Evolutionary conservation across 2,888 invertebrate genomes (phyloP).

Genomic region (Drosophila histrio): DNA sequence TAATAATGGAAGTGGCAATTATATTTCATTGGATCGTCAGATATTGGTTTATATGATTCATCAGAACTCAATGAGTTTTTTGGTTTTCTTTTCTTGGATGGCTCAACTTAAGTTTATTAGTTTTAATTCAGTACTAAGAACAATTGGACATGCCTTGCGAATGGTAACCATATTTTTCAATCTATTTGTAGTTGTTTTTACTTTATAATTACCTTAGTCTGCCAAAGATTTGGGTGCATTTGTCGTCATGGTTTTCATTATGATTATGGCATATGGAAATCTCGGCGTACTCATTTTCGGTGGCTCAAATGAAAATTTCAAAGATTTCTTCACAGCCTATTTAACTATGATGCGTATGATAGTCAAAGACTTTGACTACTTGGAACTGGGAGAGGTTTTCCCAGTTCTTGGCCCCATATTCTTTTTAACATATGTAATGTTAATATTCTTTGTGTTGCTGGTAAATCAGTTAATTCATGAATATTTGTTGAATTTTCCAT

Average conservation of each 20-base stretch:
- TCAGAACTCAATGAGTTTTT: conserved; percentile 86
- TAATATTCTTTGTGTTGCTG: conserved; percentile 90
- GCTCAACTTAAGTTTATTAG: conserved; percentile 90
- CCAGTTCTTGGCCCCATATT: conserved; percentile 88
- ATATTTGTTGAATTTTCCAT: background rate
- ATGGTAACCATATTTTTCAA: conserved; percentile 63
- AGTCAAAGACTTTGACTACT: conserved; percentile 90
- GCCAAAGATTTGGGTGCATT: conserved; percentile 88
- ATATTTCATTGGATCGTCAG: conserved; percentile 85
- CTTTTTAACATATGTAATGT: conserved; percentile 89
- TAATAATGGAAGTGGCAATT: background rate
- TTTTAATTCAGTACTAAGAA: conserved; percentile 88
- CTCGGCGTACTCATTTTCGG: conserved; percentile 90
- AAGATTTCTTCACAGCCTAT: conserved; percentile 86
- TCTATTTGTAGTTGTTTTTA: too few species aligned
- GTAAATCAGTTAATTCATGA: conserved; percentile 79
- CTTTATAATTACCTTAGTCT: conserved; percentile 84
- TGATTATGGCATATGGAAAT: conserved; percentile 90
- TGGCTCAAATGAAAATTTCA: conserved; percentile 86
- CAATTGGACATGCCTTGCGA: conserved; percentile 1
- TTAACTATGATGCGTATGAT: conserved; percentile 89
- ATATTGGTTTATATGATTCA: conserved; percentile 86
- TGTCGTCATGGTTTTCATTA: conserved; percentile 89
- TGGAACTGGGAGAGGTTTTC: conserved; percentile 87
- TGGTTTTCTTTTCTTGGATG: conserved; percentile 88